Percentiles rank a stretch among this genome's conserved stretches.
Conservation (phyloP, 1,140 invertebrate genomes). For the Sitodiplosis mosellana region DNA sequence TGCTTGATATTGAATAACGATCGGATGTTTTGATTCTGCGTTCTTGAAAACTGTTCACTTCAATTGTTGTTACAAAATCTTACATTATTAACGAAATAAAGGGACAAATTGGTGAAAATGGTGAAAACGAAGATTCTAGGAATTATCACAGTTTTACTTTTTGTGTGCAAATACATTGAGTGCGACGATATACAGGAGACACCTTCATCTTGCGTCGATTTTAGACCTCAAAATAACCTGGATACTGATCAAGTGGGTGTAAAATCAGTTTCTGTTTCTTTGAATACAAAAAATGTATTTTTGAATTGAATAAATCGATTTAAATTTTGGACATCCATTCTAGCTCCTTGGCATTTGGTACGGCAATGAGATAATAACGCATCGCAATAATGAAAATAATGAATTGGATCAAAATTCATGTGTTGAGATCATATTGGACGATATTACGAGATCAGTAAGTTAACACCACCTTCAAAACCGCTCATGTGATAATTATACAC, state of each 20-base stretch:
- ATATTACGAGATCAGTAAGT: conserved; percentile 20
- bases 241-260: conserved; percentile 27
- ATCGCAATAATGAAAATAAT: conserved; percentile 31
- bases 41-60: no score
- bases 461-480: background rate
- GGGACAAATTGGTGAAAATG: no score
- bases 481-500: no score
- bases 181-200: background rate
- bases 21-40: no score
- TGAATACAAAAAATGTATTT: no score
- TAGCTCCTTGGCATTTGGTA: conserved; percentile 49
- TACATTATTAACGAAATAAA: no score
- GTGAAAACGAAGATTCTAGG: background rate
- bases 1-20: no score
- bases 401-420: conserved; percentile 24
- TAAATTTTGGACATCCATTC: no score
- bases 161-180: background rate
- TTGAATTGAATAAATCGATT: no score
- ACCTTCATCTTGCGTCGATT: conserved; percentile 27
- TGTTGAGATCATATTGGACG: conserved; percentile 19
- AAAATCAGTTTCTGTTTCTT: background rate
- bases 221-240: conserved; percentile 33
- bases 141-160: background rate
- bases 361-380: conserved; percentile 43
- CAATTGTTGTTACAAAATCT: no score